Conservation (phyloP, 1,140 invertebrate species). For the Neodiprion lecontei region DNA sequence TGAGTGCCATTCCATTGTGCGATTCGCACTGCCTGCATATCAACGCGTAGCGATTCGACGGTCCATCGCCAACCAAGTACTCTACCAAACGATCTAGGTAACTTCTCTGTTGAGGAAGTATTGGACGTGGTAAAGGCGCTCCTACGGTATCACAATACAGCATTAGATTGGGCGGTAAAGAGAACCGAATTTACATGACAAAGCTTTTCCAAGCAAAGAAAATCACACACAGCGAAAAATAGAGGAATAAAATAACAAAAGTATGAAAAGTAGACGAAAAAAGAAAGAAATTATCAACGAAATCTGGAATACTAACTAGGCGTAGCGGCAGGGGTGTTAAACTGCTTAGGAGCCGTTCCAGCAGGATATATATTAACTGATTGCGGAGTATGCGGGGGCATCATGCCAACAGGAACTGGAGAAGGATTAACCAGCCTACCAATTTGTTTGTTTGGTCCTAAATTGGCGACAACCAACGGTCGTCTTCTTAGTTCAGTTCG, state of each 20-base stretch:
- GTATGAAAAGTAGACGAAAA: background rate
- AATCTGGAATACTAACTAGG: slow-evolving; percentile 44
- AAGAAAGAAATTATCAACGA: slow-evolving; percentile 11
- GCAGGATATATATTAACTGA: slow-evolving; percentile 28
- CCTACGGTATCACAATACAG: slow-evolving; percentile 22
- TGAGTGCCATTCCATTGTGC: slow-evolving; percentile 97
- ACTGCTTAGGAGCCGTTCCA: slow-evolving; percentile 35
- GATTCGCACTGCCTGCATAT: slow-evolving; percentile 90
- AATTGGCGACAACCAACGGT: slow-evolving; percentile 41
- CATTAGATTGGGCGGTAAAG: background rate
- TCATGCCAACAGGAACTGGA: slow-evolving; percentile 28
- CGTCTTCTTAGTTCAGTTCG: slow-evolving; percentile 48
- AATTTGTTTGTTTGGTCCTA: slow-evolving; percentile 32
- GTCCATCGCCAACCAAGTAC: slow-evolving; percentile 94
- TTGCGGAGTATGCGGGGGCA: slow-evolving; percentile 31
- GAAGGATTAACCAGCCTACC: slow-evolving; percentile 28
- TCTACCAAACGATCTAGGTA: slow-evolving; percentile 90
- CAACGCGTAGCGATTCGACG: slow-evolving; percentile 91
- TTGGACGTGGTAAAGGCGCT: slow-evolving; percentile 59
- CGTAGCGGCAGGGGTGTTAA: slow-evolving; percentile 38
- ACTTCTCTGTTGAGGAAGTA: slow-evolving; percentile 68
- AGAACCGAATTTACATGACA: background rate
- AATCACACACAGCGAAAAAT: slow-evolving; percentile 17
- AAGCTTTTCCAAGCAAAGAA: background rate
- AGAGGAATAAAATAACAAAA: slow-evolving; percentile 15